A percentile compares a stretch with the other conserved stretches of the same genome.
These are phyloP conservation scores for Lepidochrysops patricia DNA, from an alignment of 2,888 invertebrate species.

Conservation along the genomic window DNA sequence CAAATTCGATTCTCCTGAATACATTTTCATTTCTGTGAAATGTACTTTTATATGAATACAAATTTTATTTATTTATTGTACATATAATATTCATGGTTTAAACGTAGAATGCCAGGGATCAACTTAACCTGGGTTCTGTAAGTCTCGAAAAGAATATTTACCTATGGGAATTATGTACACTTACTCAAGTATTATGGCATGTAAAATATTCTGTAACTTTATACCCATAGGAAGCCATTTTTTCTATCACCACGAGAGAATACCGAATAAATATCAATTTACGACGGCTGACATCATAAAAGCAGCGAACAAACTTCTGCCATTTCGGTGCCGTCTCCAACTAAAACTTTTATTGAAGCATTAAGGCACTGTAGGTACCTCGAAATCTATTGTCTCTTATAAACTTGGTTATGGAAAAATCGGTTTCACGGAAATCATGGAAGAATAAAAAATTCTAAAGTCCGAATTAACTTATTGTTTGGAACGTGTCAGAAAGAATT, in stretches of 20 bases:
- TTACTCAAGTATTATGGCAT: too few species aligned
- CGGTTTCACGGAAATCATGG: not conserved
- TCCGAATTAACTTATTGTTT: not conserved
- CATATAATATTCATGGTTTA: too few species aligned
- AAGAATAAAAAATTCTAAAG: not conserved
- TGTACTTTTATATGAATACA: too few species aligned
- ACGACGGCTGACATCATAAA: slow-evolving; percentile 46
- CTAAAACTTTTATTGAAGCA: slow-evolving; percentile 27
- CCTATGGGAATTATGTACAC: too few species aligned
- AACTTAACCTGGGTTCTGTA: too few species aligned
- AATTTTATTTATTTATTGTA: too few species aligned
- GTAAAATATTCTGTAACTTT: not conserved
- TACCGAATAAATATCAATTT: slow-evolving; percentile 43
- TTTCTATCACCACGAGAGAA: not conserved
- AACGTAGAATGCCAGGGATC: too few species aligned
- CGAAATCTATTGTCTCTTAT: slow-evolving; percentile 16
- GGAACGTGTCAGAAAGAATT: not conserved
- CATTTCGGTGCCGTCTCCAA: slow-evolving; percentile 26
- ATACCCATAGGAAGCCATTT: slow-evolving; percentile 2
- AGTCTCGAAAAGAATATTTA: too few species aligned
- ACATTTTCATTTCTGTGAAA: too few species aligned
- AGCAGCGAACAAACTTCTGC: slow-evolving; percentile 39
- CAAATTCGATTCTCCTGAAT: too few species aligned
- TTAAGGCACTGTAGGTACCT: slow-evolving; percentile 18
- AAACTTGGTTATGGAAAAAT: slow-evolving; percentile 2